Percentiles rank a stretch among this genome's conserved stretches.
Evolutionary conservation across 2,797 vertebrate genomes (phyloP).

Genomic region (Toxotes lorentzi): DNA sequence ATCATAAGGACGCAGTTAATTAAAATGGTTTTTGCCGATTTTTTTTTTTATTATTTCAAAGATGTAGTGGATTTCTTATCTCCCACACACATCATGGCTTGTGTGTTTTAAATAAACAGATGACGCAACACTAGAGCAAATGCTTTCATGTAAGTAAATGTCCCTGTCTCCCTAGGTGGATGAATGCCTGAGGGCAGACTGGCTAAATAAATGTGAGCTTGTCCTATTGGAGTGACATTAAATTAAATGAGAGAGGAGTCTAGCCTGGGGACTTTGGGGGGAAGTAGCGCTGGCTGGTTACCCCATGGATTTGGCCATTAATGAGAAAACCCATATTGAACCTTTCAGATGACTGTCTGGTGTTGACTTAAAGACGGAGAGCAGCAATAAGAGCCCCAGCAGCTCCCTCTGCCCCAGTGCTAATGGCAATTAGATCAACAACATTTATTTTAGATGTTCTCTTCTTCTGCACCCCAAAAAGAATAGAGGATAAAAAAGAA

Average conservation of each 20-base stretch:
- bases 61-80: constrained; percentile 68
- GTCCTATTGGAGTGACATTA: constrained; percentile 91
- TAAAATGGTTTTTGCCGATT: constrained; percentile 70
- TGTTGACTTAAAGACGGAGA: constrained; percentile 85
- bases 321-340: constrained; percentile 88
- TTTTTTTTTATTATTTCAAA: constrained; percentile 60
- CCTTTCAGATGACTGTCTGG: constrained; percentile 81
- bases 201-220: constrained; percentile 87
- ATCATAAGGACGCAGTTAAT: constrained; percentile 82
- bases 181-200: constrained; percentile 77
- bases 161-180: constrained; percentile 83
- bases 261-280: constrained; percentile 78
- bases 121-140: constrained; percentile 79
- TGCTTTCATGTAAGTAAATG: constrained; percentile 84
- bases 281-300: constrained; percentile 70
- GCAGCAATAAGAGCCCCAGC: constrained; percentile 77
- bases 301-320: constrained; percentile 86
- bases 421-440: constrained; percentile 86
- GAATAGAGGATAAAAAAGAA: constrained; percentile 84
- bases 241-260: constrained; percentile 87
- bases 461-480: constrained; percentile 76
- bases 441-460: constrained; percentile 85
- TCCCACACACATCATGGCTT: constrained; percentile 51
- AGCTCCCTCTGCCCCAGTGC: constrained; percentile 78
- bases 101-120: constrained; percentile 82